Evolutionary conservation across 2,113 vertebrate species (phyloP).

Genomic region (Cebidichthys violaceus): DNA sequence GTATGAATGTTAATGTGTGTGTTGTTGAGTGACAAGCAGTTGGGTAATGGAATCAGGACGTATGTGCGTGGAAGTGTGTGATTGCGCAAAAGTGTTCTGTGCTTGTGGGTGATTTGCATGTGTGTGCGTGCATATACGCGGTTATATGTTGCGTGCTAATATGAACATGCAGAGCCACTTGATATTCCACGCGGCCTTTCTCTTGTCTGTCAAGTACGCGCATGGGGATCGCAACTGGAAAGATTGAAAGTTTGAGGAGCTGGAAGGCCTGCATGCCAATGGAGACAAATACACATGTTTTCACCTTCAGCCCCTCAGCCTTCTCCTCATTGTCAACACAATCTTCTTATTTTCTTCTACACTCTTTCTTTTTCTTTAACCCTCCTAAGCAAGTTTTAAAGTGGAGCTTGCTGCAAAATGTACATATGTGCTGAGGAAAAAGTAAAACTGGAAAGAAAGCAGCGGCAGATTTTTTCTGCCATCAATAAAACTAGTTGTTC

Average conservation of each 20-base stretch:
- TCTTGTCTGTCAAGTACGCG: conserved; percentile 76
- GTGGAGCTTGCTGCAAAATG: conserved; percentile 22
- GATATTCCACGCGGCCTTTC: conserved; percentile 70
- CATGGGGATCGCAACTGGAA: conserved; percentile 70
- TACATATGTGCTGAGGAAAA: conserved; percentile 20
- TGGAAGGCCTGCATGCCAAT: conserved; percentile 79
- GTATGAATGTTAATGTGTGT: conserved; percentile 77
- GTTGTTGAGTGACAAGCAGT: conserved; percentile 72
- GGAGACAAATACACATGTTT: conserved; percentile 67
- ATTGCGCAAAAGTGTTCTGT: conserved; percentile 47
- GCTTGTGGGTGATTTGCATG: conserved; percentile 35
- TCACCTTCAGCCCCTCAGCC: conserved; percentile 24
- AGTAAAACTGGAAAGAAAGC: conserved; percentile 10
- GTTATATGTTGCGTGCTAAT: conserved; percentile 60
- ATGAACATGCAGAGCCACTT: conserved; percentile 74
- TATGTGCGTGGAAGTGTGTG: conserved; percentile 52
- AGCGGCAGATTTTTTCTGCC: conserved; percentile 22
- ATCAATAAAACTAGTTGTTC: conserved; percentile 58
- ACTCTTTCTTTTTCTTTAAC: conserved; percentile 29
- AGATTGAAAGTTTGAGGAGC: conserved; percentile 80
- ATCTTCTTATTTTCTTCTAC: conserved; percentile 16
- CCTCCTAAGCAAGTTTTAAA: conserved; percentile 32
- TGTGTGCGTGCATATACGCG: conserved; percentile 14
- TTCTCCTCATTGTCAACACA: conserved; percentile 34
- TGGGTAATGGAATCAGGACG: conserved; percentile 62